phyloP scores from a whole-genome alignment of 2,888 invertebrate genomes.

The Rhorus exstirpatorius region DNA sequence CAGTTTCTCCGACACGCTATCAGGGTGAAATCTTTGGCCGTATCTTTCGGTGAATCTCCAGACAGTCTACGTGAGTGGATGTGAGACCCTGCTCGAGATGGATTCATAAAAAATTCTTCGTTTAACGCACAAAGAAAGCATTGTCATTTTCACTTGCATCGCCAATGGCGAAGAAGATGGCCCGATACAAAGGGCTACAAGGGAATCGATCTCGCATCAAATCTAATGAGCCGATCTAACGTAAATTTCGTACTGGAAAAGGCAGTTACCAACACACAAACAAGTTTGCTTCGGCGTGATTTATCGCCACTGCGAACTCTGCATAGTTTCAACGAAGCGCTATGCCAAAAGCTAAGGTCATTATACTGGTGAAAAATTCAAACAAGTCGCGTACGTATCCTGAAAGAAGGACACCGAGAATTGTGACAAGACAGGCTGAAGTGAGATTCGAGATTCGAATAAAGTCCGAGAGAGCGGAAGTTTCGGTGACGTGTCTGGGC shows the following conservation, averaged over 20 bases:
- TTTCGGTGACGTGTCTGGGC: conserved; percentile 8
- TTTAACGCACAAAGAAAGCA: too few species aligned
- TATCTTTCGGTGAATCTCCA: not conserved
- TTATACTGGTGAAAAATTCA: conserved; percentile 7
- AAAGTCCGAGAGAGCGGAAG: conserved; percentile 34
- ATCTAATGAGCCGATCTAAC: too few species aligned
- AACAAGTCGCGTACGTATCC: conserved; percentile 5
- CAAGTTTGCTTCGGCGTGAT: too few species aligned
- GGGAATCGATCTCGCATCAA: too few species aligned
- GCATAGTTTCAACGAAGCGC: not conserved
- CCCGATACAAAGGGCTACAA: too few species aligned
- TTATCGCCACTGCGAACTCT: too few species aligned
- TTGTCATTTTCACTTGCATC: too few species aligned
- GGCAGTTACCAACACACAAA: too few species aligned
- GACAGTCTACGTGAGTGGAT: not conserved
- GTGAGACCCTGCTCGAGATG: too few species aligned
- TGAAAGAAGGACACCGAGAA: not conserved
- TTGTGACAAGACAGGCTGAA: conserved; percentile 5
- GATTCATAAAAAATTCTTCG: too few species aligned
- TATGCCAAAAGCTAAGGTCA: conserved; percentile 5
- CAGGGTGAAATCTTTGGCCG: not conserved
- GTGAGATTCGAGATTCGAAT: conserved; percentile 12
- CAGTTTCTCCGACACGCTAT: not conserved
- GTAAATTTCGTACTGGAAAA: too few species aligned
- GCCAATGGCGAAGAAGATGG: too few species aligned